Conservation (phyloP, 2,113 vertebrate genomes). For the Dendrocopos noguchii region DNA sequence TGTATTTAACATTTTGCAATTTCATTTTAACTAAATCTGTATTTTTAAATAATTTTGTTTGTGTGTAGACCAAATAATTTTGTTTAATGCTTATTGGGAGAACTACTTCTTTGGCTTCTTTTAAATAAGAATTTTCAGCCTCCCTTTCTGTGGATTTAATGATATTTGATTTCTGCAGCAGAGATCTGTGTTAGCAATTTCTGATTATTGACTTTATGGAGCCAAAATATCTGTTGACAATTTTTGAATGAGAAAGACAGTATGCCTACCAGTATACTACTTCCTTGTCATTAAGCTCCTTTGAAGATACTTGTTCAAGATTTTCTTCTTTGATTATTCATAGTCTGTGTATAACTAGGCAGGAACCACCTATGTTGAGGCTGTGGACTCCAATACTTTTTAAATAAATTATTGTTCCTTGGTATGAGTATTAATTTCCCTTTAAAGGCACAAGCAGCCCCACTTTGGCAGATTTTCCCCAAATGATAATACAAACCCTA, state of each 20-base stretch:
- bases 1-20: background rate
- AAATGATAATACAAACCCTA: background rate
- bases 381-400: background rate
- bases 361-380: background rate
- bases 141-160: background rate
- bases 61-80: background rate
- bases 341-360: background rate
- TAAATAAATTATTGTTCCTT: background rate
- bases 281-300: background rate
- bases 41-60: background rate
- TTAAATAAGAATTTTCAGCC: background rate
- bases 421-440: background rate
- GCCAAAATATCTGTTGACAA: background rate
- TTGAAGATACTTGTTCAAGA: background rate
- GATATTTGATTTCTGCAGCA: constrained; percentile 1
- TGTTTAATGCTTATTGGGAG: background rate
- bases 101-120: background rate
- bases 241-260: background rate
- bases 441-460: background rate
- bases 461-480: background rate
- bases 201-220: constrained; percentile 20
- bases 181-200: background rate
- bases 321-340: background rate
- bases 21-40: background rate
- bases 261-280: background rate